Base-by-base conservation (phyloP, 2,888 invertebrate species). In the Micoletzkya japonica region DNA sequence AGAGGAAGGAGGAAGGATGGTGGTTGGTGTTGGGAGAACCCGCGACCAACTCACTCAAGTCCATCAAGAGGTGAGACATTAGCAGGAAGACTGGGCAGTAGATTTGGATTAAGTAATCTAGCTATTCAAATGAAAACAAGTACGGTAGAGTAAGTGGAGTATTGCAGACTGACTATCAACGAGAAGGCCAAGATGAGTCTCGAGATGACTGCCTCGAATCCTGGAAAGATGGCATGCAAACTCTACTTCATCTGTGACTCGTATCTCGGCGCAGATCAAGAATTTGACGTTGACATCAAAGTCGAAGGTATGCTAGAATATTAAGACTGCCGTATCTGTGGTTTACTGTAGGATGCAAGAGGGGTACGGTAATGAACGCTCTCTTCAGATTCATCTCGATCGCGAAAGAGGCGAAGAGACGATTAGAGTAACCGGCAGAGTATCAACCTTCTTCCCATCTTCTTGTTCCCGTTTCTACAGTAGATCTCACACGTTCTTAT, bases 1-100 rank as follows among this genome's bases (percentile, higher is more conserved):
- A 89, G 87, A 88, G 89, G 86, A 88, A 89, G 74, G 89, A 90
- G 77, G 90, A 90, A 83, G 89, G 89, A 66, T 90, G 90, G 90
- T 99, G 98, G 98, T 93, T 99, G 50, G 96, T 99, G 14, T 93
- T 99, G 78, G 98, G 98, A 60, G 96, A 97, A 86, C 93, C 95
- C 0, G 93, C 93, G 86, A 90, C 90, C 37, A 98, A 98, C 88
- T 93, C 94, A 0, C 88, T 99, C 57, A 90, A 97, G 7, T 96
- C 96, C 14, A 99, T 99, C 87, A 99, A 98, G 87, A 90, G 98
- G 49, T 90, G 64, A 44, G 67, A 39, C 61, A 20, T 50, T 56
- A 10, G n/a, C n/a, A n/a, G n/a, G n/a, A n/a, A n/a, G n/a, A n/a
- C n/a, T n/a, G 56, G 56, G 56, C 3, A 56, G 4, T 2, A 4